These are phyloP conservation scores for Lophotriccus pileatus DNA, from an alignment of 2,797 vertebrate genomes.

Conservation along the genomic window DNA sequence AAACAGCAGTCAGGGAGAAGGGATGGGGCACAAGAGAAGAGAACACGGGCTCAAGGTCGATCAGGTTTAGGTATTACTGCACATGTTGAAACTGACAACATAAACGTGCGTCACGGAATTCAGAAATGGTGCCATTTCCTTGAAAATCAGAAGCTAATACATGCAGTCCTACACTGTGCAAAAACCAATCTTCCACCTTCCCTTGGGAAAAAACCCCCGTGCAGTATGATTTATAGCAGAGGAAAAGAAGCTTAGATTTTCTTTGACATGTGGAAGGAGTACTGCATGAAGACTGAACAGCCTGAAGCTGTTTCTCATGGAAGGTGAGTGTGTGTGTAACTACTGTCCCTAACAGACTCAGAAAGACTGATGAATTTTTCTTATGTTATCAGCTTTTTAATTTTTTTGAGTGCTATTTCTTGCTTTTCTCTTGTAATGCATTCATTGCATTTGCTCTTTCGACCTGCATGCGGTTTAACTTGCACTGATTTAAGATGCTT, in stretches of 20 bases:
- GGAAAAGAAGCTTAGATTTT: slow-evolving; percentile 50
- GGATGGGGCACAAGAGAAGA: not conserved
- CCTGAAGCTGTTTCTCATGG: not conserved
- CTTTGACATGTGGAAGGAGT: not conserved
- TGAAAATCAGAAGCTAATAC: slow-evolving; percentile 45
- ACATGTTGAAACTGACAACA: slow-evolving; percentile 8
- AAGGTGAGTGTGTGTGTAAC: not conserved
- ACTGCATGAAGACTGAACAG: not conserved
- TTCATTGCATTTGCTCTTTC: not conserved
- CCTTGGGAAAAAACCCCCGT: not conserved
- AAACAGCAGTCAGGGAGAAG: not conserved
- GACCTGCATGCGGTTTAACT: not conserved
- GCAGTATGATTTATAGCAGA: slow-evolving; percentile 50
- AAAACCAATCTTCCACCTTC: slow-evolving; percentile 38
- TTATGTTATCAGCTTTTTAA: not conserved
- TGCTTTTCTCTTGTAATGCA: not conserved
- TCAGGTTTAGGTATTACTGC: not conserved
- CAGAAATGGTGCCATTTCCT: slow-evolving; percentile 26
- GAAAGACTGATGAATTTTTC: not conserved
- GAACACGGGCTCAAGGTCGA: not conserved
- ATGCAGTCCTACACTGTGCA: slow-evolving; percentile 4
- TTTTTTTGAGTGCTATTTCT: not conserved
- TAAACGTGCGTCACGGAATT: not conserved
- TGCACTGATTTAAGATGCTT: not conserved
- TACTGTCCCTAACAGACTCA: not conserved